These are phyloP conservation scores for Panurus biarmicus DNA, from an alignment of 2,113 vertebrate genomes.

Conservation along the genomic window DNA sequence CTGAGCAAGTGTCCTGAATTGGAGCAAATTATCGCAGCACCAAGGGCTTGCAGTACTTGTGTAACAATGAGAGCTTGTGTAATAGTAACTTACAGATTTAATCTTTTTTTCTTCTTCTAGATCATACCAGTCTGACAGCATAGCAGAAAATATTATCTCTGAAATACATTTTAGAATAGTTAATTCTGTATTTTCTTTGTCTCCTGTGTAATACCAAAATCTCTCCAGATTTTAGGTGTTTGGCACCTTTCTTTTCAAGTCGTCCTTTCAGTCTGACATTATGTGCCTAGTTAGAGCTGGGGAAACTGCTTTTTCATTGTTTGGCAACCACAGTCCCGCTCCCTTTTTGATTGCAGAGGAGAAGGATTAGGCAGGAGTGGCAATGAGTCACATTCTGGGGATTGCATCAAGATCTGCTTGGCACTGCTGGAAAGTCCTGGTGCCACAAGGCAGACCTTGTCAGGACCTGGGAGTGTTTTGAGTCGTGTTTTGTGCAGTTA, in stretches of 20 bases:
- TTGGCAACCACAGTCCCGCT: background rate
- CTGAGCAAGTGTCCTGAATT: background rate
- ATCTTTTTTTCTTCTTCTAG: background rate
- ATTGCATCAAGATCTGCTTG: background rate
- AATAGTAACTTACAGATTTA: background rate
- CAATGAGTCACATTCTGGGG: background rate
- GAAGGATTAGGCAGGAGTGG: background rate
- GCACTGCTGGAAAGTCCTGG: background rate
- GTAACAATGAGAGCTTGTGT: background rate
- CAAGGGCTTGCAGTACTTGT: background rate
- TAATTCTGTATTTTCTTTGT: background rate
- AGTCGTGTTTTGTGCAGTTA: background rate
- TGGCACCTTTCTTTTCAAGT: background rate
- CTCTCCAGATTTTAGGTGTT: background rate
- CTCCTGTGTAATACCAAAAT: background rate
- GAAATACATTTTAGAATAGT: background rate
- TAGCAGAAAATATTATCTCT: background rate
- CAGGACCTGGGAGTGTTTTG: background rate
- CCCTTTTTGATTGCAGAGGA: background rate
- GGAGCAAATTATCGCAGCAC: background rate
- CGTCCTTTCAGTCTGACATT: background rate
- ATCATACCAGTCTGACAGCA: background rate
- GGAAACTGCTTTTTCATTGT: background rate
- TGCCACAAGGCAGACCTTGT: background rate
- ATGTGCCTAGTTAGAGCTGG: background rate